Conservation (phyloP, 2,888 invertebrate genomes). For the Hemistola chrysoprasaria region DNA sequence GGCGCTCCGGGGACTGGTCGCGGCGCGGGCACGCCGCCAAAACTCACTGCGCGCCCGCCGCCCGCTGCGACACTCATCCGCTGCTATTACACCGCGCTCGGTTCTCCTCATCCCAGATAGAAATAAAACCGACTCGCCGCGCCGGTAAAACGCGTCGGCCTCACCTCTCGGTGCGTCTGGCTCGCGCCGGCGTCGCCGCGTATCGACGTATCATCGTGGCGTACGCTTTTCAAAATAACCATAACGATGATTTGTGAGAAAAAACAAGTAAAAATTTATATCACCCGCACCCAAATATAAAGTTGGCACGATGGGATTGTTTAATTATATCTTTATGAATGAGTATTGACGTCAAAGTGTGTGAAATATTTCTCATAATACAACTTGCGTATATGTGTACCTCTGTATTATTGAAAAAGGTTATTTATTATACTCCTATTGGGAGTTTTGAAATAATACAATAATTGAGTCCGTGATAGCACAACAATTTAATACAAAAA, state of each 20-base stretch:
- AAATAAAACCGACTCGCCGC: slow-evolving; percentile 61
- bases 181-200: background rate
- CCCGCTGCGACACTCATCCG: slow-evolving; percentile 63
- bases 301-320: slow-evolving; percentile 45
- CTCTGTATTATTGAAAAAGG: slow-evolving; percentile 19
- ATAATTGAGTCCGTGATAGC: slow-evolving; percentile 21
- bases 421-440: slow-evolving; percentile 6
- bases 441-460: slow-evolving; percentile 23
- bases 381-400: slow-evolving; percentile 1
- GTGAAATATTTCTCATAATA: slow-evolving; percentile 32
- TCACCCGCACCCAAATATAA: slow-evolving; percentile 40
- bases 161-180: slow-evolving; percentile 16
- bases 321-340: slow-evolving; percentile 64
- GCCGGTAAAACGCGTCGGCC: slow-evolving; percentile 49
- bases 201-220: slow-evolving; percentile 2
- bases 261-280: slow-evolving; percentile 34
- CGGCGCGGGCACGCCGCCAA: slow-evolving; percentile 70
- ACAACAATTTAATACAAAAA: slow-evolving; percentile 26
- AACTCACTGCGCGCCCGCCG: slow-evolving; percentile 43
- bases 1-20: slow-evolving; percentile 71
- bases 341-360: slow-evolving; percentile 63
- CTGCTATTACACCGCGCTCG: slow-evolving; percentile 62
- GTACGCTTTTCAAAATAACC: slow-evolving; percentile 38
- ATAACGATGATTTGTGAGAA: slow-evolving; percentile 32
- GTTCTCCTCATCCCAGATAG: slow-evolving; percentile 53